Conservation (phyloP, 2,113 vertebrate species). For the Alligator sinensis region DNA sequence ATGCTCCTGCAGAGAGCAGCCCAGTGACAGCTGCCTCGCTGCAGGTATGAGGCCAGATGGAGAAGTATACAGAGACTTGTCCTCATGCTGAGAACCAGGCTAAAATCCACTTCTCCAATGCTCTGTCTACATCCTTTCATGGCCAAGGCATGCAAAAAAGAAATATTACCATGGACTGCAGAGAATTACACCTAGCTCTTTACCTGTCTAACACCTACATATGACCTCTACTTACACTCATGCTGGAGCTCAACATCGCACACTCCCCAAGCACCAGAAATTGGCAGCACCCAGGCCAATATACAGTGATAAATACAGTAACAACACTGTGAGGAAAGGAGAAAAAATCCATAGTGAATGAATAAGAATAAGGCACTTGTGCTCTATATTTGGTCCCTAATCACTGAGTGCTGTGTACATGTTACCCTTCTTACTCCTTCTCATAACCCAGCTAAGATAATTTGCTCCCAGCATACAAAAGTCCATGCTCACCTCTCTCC, state of each 20-base stretch:
- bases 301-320: conserved; percentile 54
- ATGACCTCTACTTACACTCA: conserved; percentile 54
- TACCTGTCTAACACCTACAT: background rate
- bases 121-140: background rate
- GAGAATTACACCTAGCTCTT: conserved; percentile 38
- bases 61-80: background rate
- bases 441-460: conserved; percentile 54
- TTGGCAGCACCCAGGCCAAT: conserved; percentile 49
- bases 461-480: background rate
- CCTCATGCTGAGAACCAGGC: background rate
- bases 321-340: conserved; percentile 8
- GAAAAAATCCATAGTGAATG: conserved; percentile 16
- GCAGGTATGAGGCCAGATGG: background rate
- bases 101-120: background rate
- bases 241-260: conserved; percentile 45
- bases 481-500: background rate
- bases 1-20: background rate
- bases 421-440: background rate
- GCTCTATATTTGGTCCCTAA: background rate
- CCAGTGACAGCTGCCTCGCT: background rate
- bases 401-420: conserved; percentile 50
- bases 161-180: background rate
- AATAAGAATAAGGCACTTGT: conserved; percentile 46
- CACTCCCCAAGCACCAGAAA: conserved; percentile 45
- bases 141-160: conserved; percentile 24